Evolutionary conservation across 2,113 vertebrate species (phyloP), one percentile per base, ranked within the genome.

Genomic region (Rattus rattus): DNA sequence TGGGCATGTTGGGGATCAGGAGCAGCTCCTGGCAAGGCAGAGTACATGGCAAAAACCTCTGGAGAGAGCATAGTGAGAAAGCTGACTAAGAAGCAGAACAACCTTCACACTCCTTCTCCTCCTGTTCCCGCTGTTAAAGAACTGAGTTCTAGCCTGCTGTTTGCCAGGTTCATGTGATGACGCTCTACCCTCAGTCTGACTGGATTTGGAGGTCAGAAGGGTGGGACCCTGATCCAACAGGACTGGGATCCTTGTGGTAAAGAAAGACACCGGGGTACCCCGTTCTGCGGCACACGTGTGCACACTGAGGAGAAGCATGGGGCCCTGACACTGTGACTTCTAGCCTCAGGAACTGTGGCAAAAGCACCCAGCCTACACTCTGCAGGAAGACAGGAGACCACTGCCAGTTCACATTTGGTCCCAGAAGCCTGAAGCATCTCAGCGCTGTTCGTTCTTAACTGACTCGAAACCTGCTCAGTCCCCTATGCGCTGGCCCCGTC

Each of bases 401-500:
- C 52, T 70, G 88, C 59, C 22, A 77, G 91, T 26, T 94, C 52
- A 85, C 28, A 86, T 88, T 80, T 86, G 22, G 49, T 91, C 36
- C 52, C 43, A 49, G 77, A 77, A 92, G 9, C 49, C 94, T 67
- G 12, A 49, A 92, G 20, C 88, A 39, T 88, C 79, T 16, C 26
- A 13, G 70, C n/a, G 8, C 19, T 79, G 77, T 85, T 81, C 17
- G 2, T 47, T 90, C 94, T 94, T 89, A 90, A 88, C 92, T 56
- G 52, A 87, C 85, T 4, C 67, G 87, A 94, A 91, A 76, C 52
- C 14, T 43, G 30, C 54, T 85, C 47, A 14, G 5, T 91, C 59
- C 69, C 39, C 33, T 7, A 0, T 3, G 0, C 83, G 16, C 47
- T 39, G 39, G 61, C 85, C 49, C 91, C 28, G 39, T 67, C 73